Percentiles rank a stretch among this genome's conserved stretches.
These are phyloP conservation scores for Archips crataeganus DNA, from an alignment of 2,888 invertebrate species.

Conservation along the genomic window DNA sequence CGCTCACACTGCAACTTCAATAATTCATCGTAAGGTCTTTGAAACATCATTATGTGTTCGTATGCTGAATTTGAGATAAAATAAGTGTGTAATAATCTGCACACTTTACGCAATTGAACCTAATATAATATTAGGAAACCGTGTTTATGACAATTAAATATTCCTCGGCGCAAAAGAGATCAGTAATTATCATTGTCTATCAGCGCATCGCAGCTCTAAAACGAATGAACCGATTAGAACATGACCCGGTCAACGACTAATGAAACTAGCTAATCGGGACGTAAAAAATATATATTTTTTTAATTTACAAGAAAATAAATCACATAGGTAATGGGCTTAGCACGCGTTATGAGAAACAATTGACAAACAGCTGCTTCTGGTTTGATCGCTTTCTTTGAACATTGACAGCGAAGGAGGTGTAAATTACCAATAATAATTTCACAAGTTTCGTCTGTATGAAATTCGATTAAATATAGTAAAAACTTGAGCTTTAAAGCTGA, in stretches of 20 bases:
- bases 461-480: not conserved
- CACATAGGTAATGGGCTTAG: not conserved
- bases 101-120: not conserved
- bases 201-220: too few species aligned
- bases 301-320: not conserved
- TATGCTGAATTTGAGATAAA: not conserved
- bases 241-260: not conserved
- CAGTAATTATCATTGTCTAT: too few species aligned
- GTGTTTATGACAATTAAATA: not conserved
- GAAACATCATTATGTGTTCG: not conserved
- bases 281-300: not conserved
- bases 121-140: not conserved
- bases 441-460: not conserved
- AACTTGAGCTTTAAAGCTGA: not conserved
- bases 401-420: not conserved
- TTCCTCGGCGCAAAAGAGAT: too few species aligned
- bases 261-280: not conserved
- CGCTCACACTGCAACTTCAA: slow-evolving; percentile 24
- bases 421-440: too few species aligned
- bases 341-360: not conserved
- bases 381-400: not conserved
- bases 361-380: not conserved
- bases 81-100: not conserved
- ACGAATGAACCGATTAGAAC: too few species aligned
- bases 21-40: not conserved